Evolutionary conservation across 2,797 vertebrate genomes (phyloP).

Genomic region (Xerus rutilus): DNA sequence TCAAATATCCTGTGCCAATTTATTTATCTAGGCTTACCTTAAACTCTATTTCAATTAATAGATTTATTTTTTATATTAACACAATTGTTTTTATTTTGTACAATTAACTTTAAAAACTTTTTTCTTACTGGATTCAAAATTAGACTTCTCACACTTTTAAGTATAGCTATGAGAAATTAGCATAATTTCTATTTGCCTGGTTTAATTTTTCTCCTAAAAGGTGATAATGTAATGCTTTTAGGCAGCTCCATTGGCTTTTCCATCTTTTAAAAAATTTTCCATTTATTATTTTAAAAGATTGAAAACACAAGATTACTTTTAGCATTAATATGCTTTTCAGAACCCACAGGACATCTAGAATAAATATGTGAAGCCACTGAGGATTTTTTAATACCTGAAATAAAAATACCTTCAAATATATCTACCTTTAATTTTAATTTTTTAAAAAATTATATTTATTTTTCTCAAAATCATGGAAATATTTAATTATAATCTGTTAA

Average conservation of each 20-base stretch:
- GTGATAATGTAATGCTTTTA: slow-evolving; percentile 29
- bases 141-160: slow-evolving; percentile 38
- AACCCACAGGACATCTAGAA: neutral
- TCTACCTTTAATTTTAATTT: slow-evolving; percentile 36
- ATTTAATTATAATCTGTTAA: slow-evolving; percentile 24
- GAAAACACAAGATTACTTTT: slow-evolving; percentile 21
- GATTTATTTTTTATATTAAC: slow-evolving; percentile 14
- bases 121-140: slow-evolving; percentile 1
- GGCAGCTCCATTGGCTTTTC: neutral
- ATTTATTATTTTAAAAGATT: slow-evolving; percentile 37
- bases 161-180: slow-evolving; percentile 29
- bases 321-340: neutral
- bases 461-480: slow-evolving; percentile 20
- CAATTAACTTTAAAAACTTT: neutral
- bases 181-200: neutral
- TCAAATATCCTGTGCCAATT: slow-evolving; percentile 38
- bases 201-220: slow-evolving; percentile 14
- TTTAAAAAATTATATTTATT: slow-evolving; percentile 46
- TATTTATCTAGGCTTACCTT: neutral
- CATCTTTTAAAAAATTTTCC: neutral
- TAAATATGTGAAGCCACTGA: neutral
- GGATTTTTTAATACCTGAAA: slow-evolving; percentile 2
- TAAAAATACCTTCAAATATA: neutral
- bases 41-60: slow-evolving; percentile 20
- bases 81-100: slow-evolving; percentile 14